Evolutionary conservation across 2,113 vertebrate species (phyloP).

Genomic region (Leptobrachium leishanense): DNA sequence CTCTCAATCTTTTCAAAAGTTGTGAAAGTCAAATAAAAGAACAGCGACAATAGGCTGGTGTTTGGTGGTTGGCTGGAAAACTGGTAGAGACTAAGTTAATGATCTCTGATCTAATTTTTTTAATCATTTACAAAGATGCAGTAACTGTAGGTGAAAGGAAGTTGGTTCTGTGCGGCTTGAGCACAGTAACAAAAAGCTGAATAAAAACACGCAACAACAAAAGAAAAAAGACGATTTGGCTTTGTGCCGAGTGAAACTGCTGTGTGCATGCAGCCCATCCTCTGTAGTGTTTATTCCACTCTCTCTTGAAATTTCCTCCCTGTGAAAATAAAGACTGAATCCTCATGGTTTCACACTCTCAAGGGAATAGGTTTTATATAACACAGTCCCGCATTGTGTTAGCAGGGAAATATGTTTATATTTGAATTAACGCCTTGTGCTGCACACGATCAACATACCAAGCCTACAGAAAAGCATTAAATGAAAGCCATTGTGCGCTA

Average conservation of each 20-base stretch:
- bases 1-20: too few species aligned
- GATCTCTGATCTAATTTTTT: not conserved
- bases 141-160: not conserved
- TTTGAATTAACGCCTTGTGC: too few species aligned
- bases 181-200: too few species aligned
- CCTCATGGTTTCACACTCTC: not conserved
- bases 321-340: not conserved
- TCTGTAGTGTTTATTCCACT: not conserved
- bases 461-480: too few species aligned
- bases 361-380: not conserved
- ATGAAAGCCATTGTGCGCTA: too few species aligned
- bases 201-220: not conserved
- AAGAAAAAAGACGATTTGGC: slow-evolving; percentile 1
- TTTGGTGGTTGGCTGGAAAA: too few species aligned
- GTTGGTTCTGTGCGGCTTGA: not conserved
- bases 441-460: too few species aligned
- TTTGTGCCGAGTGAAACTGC: slow-evolving; percentile 24
- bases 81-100: not conserved
- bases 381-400: not conserved
- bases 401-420: not conserved
- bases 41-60: too few species aligned
- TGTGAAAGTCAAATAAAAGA: too few species aligned
- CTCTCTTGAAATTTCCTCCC: not conserved
- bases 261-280: not conserved
- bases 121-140: not conserved